Percentiles rank a stretch among this genome's conserved stretches.
phyloP scores from a whole-genome alignment of 2,888 invertebrate genomes.

The Eucera pruinosa region DNA sequence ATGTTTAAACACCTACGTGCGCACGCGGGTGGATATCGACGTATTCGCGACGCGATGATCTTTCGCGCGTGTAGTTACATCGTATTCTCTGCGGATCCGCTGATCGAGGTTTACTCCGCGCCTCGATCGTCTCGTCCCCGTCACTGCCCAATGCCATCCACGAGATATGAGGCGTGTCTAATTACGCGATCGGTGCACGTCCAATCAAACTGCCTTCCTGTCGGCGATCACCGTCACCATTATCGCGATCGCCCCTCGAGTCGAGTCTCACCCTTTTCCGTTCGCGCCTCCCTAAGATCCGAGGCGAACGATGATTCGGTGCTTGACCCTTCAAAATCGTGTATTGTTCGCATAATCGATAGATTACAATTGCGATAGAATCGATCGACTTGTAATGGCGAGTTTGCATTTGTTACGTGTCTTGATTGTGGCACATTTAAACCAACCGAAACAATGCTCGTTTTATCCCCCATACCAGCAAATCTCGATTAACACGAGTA shows the following conservation, averaged over 20 bases:
- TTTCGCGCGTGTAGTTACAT: constrained; percentile 55
- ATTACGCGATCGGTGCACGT: constrained; percentile 80
- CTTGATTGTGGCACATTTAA: no score
- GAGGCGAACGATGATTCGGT: constrained; percentile 25
- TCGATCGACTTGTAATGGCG: no score
- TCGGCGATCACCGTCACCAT: constrained; percentile 73
- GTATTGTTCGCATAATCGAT: no score
- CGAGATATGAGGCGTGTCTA: constrained; percentile 83
- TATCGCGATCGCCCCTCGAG: constrained; percentile 72
- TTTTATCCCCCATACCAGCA: no score
- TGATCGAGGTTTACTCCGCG: constrained; percentile 43
- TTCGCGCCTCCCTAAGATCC: constrained; percentile 49
- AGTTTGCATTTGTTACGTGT: no score
- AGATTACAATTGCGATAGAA: no score
- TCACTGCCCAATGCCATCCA: constrained; percentile 74
- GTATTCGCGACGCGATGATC: constrained; percentile 51
- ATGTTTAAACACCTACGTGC: constrained; percentile 46
- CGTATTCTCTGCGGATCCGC: constrained; percentile 30
- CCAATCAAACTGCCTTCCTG: constrained; percentile 80
- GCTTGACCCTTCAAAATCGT: constrained; percentile 31
- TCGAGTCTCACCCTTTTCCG: constrained; percentile 68
- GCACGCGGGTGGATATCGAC: constrained; percentile 51
- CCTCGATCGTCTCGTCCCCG: constrained; percentile 35
- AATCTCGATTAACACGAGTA: no score
- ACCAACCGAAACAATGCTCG: no score